Evolutionary conservation across 2,113 vertebrate species (phyloP), one percentile per base, ranked within the genome.

Genomic region (Daphoenositta chrysoptera): DNA sequence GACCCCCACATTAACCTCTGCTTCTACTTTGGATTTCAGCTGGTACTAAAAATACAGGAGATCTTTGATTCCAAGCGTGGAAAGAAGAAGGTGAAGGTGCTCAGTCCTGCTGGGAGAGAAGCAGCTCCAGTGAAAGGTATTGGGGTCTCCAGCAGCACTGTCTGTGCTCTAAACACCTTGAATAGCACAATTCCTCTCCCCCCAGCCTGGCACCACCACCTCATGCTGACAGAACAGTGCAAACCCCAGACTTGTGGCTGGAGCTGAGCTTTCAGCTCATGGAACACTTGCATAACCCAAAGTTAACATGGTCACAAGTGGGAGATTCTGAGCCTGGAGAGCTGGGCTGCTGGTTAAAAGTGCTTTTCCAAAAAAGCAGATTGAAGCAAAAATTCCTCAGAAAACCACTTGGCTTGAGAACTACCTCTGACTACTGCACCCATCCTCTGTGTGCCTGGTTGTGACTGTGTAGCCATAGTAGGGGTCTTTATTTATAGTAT

Each of bases 11-110:
- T 71, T 94, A 83, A 96, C 51, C 50, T 84, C 24, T 92, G 35
- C 83, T 96, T 96, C 94, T 95, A 58, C 45, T 94, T 96, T 94
- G 97, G 53, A n/a, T 97, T 98, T 72, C 96, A 99, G 99, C 98
- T 99, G 89, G 98, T 99, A 53, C 97, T 98, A 83, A 99, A 99
- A 98, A 99, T 99, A 84, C 98, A 99, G 92, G 99, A 99, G 35
- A 98, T 99, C 91, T 99, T 99, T 98, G 98, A 99, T 75, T 98
- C 99, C 79, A 99, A 99, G 95, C 98, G 99, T 97, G 99, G 99
- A 48, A 99, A 98, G 97, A 99, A 99, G 96, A 98, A 96, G 68
- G 97, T 99, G 89, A 99, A 99, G 97, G 98, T 98, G 93, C 98
- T 98, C 71, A 96, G 97, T 61, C 95, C 97, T 40, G 87, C 88